Evolutionary conservation across 2,888 invertebrate genomes (phyloP), one percentile per base, ranked within the genome.

Genomic region (Philopedon plagiatum): DNA sequence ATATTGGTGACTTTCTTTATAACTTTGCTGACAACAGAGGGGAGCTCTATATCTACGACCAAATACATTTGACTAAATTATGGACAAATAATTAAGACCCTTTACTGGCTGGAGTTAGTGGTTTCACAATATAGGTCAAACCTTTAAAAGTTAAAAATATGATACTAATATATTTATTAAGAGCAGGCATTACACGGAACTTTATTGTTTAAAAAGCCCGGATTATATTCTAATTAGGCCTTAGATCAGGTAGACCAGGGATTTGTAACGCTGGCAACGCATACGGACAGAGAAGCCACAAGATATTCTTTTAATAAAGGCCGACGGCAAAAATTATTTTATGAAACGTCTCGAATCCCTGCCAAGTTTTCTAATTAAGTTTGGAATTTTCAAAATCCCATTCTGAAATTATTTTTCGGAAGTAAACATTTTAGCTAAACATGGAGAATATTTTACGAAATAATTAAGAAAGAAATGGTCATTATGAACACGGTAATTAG

Each of bases 241-340:
- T 46, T 37, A 41, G 54, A 64, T 65, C 44, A 66, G 57, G 11
- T 39, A 46, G 44, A 39, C 21, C 57, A 46, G 15, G 18, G 29
- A 29, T 54, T 54, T 15, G 29, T 29, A 15, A 29, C 51, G 29
- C 18, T 54, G 51, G 51, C 29, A 54, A 54, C 51, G 15, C 4
- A 13, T 18, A 15, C 51, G 2, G 51, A 2, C 15, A 9, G 29
- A 9, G 51, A 54, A 54, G 29, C 51, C 29, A 54, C 51, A 29
- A 54, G 29, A 54, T 11, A 29, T 54, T 29, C 26, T 54, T 54
- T 54, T 54, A 54, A 54, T 54, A 29, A 54, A 29, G 51, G 29
- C 2, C 51, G 9, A 18, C 29, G 29, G 46, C 51, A 54, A 54
- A 29, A 29, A 54, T 29, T 54, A 54, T 29, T 54, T 29, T 29